Conservation (phyloP, 2,888 invertebrate species). For the Erebia aethiops region DNA sequence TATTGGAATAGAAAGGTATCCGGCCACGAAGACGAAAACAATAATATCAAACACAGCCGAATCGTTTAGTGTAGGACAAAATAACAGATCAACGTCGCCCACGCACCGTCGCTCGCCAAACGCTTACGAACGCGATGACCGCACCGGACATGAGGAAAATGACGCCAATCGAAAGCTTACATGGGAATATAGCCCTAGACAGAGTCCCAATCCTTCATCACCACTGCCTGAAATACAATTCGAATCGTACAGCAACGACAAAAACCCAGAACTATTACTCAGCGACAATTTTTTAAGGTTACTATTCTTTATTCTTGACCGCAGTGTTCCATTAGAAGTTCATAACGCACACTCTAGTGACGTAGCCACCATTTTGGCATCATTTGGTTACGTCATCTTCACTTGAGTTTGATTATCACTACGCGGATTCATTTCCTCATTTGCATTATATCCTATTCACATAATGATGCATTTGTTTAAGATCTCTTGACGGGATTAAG, state of each 20-base stretch:
- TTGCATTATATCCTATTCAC: slow-evolving; percentile 74
- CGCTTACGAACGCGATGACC: slow-evolving; percentile 60
- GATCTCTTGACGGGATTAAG: slow-evolving; percentile 86
- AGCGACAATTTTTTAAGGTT: slow-evolving; percentile 81
- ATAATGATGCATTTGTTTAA: slow-evolving; percentile 75
- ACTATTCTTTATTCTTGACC: slow-evolving; percentile 64
- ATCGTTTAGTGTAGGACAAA: slow-evolving; percentile 70
- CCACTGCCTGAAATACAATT: slow-evolving; percentile 75
- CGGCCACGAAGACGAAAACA: slow-evolving; percentile 73
- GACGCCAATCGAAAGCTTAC: slow-evolving; percentile 66
- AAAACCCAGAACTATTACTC: slow-evolving; percentile 60
- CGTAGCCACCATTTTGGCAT: slow-evolving; percentile 52
- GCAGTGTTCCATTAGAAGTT: slow-evolving; percentile 49
- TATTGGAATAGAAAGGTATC: slow-evolving; percentile 73
- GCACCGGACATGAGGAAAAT: slow-evolving; percentile 50
- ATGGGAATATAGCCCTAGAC: slow-evolving; percentile 73
- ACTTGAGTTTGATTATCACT: slow-evolving; percentile 60
- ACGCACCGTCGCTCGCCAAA: slow-evolving; percentile 67
- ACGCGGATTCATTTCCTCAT: slow-evolving; percentile 56
- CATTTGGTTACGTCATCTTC: slow-evolving; percentile 47
- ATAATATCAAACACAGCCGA: slow-evolving; percentile 69
- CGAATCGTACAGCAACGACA: slow-evolving; percentile 80
- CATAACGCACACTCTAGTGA: slow-evolving; percentile 57
- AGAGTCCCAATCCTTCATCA: slow-evolving; percentile 61
- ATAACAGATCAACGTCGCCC: slow-evolving; percentile 72